phyloP scores from a whole-genome alignment of 2,113 vertebrate genomes.

The Hypomesus transpacificus region DNA sequence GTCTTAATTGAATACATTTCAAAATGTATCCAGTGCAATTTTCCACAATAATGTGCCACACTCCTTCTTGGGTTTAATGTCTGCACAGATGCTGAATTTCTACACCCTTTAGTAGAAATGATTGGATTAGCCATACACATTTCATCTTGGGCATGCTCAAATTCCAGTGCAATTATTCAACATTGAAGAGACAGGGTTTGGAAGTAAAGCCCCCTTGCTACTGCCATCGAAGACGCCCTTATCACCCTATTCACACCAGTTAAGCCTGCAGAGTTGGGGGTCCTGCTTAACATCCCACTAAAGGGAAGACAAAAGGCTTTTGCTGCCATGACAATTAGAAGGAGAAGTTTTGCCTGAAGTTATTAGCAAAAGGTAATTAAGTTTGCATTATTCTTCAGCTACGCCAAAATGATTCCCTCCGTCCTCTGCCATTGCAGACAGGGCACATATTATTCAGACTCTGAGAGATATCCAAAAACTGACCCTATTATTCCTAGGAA shows the following conservation, averaged over 20 bases:
- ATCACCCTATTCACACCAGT: conserved; percentile 58
- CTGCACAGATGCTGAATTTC: conserved; percentile 49
- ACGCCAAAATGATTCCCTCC: conserved; percentile 49
- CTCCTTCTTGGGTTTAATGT: conserved; percentile 44
- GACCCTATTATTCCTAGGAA: conserved; percentile 33
- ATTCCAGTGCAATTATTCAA: conserved; percentile 65
- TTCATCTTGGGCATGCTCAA: conserved; percentile 61
- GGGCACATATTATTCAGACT: conserved; percentile 33
- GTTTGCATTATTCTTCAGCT: conserved; percentile 64
- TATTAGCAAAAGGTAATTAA: conserved; percentile 73
- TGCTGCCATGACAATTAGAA: conserved; percentile 65
- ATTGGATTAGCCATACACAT: conserved; percentile 61
- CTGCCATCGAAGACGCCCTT: conserved; percentile 51
- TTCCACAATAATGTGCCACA: conserved; percentile 20
- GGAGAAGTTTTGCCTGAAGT: conserved; percentile 62
- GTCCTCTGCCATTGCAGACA: conserved; percentile 44
- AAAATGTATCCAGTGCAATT: conserved; percentile 26
- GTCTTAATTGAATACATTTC: conserved; percentile 8
- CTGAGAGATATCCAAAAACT: conserved; percentile 39
- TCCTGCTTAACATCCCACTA: conserved; percentile 48
- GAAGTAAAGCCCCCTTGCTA: conserved; percentile 49
- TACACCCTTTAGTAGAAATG: conserved; percentile 48
- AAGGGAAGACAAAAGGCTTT: conserved; percentile 65
- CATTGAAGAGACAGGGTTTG: conserved; percentile 49
- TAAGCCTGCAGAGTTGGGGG: conserved; percentile 42